These are phyloP conservation scores for Stegostoma tigrinum DNA, from an alignment of 2,113 vertebrate species.

Conservation along the genomic window DNA sequence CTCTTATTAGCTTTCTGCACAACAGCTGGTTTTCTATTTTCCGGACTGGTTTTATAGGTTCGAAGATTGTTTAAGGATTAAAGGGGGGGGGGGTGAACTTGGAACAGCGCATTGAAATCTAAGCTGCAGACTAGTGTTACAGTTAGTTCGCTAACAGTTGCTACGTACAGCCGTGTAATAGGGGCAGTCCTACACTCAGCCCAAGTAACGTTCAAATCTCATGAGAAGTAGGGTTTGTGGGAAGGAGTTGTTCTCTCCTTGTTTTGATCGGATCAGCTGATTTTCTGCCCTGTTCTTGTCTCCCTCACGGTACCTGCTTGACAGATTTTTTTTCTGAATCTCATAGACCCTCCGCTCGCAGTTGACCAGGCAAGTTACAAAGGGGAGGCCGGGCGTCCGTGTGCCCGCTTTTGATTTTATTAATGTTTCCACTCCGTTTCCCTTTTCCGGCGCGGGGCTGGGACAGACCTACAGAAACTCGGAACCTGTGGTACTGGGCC, in stretches of 20 bases:
- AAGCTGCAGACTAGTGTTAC: neutral
- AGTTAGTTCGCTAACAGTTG: neutral
- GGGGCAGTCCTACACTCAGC: neutral
- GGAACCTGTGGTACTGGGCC: neutral
- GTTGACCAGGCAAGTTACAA: neutral
- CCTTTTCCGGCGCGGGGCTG: neutral
- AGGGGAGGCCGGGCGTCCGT: neutral
- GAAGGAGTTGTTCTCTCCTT: neutral
- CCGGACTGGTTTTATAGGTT: neutral
- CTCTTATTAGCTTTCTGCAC: neutral
- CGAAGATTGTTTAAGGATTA: neutral
- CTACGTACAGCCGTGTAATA: neutral
- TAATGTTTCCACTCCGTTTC: neutral
- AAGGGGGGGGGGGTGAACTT: too few species aligned
- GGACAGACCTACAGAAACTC: neutral
- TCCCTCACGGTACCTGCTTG: too few species aligned
- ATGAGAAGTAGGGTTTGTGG: slow-evolving; percentile 30
- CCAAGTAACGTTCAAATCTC: neutral
- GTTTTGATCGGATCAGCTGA: slow-evolving; percentile 9
- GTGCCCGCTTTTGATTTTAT: neutral
- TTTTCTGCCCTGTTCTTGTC: neutral
- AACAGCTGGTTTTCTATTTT: neutral
- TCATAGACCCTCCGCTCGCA: neutral
- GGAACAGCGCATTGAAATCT: neutral
- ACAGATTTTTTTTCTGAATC: neutral